These are phyloP conservation scores for Drosophila navojoa DNA, from an alignment of 1,140 invertebrate species.

Conservation along the genomic window DNA sequence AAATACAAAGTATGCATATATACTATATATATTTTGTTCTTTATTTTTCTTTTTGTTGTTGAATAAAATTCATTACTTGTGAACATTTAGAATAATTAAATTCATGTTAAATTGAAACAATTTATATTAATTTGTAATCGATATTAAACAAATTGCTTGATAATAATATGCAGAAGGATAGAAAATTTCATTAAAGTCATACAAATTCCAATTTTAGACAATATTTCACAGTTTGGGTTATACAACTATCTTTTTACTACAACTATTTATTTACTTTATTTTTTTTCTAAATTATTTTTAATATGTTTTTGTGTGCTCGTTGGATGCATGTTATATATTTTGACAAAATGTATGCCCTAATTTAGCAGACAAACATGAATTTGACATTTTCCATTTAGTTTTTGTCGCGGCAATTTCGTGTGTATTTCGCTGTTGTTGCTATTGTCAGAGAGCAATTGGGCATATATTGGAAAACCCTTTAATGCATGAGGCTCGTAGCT, in stretches of 20 bases:
- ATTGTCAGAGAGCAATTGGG: slow-evolving; percentile 49
- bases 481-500: slow-evolving; percentile 2
- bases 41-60: no score
- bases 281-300: background rate
- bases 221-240: background rate
- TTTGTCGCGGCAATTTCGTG: slow-evolving; percentile 26
- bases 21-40: no score
- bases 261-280: background rate
- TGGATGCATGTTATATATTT: background rate
- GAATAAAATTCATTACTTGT: no score
- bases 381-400: slow-evolving; percentile 12
- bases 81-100: no score
- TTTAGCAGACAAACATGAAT: slow-evolving; percentile 14
- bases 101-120: no score
- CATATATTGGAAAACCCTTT: slow-evolving; percentile 13
- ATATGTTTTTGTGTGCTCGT: background rate
- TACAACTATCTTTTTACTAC: no score
- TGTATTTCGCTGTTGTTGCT: slow-evolving; percentile 23
- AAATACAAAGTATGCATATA: no score
- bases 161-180: no score
- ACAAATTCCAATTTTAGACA: no score
- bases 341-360: slow-evolving; percentile 2
- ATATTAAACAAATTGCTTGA: no score
- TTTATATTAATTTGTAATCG: no score
- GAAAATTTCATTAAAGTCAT: no score